A percentile compares a stretch with the other conserved stretches of the same genome.
These are phyloP conservation scores for Battus philenor DNA, from an alignment of 1,140 invertebrate genomes.

Conservation along the genomic window DNA sequence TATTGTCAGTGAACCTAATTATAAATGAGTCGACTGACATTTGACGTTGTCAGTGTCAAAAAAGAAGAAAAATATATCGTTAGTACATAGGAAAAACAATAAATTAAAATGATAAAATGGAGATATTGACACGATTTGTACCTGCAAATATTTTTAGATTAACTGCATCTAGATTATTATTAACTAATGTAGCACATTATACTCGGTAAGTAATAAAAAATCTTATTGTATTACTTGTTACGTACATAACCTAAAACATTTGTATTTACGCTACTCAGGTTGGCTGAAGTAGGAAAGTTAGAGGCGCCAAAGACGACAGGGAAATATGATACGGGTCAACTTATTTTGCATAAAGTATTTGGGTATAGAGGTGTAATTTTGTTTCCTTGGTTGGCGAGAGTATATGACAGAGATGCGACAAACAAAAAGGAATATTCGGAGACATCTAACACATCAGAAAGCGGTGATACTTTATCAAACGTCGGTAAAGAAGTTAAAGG, in stretches of 20 bases:
- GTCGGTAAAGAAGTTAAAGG: slow-evolving; percentile 93
- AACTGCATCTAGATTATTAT: slow-evolving; percentile 54
- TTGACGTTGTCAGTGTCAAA: slow-evolving; percentile 42
- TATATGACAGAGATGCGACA: slow-evolving; percentile 93
- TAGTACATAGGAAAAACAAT: slow-evolving; percentile 43
- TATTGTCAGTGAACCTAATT: too few species aligned
- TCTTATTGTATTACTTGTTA: slow-evolving; percentile 23
- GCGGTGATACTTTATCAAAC: slow-evolving; percentile 65
- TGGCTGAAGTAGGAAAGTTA: slow-evolving; percentile 78
- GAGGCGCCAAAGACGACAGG: slow-evolving; percentile 90
- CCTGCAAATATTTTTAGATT: slow-evolving; percentile 53
- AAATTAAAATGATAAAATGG: slow-evolving; percentile 71
- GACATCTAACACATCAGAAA: slow-evolving; percentile 36
- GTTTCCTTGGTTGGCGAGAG: slow-evolving; percentile 95
- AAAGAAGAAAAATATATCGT: slow-evolving; percentile 42
- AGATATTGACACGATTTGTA: slow-evolving; percentile 66
- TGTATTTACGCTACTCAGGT: slow-evolving; percentile 50
- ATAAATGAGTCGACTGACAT: too few species aligned
- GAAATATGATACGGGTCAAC: slow-evolving; percentile 96
- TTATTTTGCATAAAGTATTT: slow-evolving; percentile 96
- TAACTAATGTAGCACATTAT: slow-evolving; percentile 62
- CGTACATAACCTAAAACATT: slow-evolving; percentile 50
- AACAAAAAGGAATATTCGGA: slow-evolving; percentile 58
- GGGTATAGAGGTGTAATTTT: slow-evolving; percentile 96
- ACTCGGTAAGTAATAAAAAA: slow-evolving; percentile 42